A percentile compares a stretch with the other conserved stretches of the same genome.
Evolutionary conservation across 2,113 vertebrate species (phyloP).

Genomic region (Chinchilla lanigera): DNA sequence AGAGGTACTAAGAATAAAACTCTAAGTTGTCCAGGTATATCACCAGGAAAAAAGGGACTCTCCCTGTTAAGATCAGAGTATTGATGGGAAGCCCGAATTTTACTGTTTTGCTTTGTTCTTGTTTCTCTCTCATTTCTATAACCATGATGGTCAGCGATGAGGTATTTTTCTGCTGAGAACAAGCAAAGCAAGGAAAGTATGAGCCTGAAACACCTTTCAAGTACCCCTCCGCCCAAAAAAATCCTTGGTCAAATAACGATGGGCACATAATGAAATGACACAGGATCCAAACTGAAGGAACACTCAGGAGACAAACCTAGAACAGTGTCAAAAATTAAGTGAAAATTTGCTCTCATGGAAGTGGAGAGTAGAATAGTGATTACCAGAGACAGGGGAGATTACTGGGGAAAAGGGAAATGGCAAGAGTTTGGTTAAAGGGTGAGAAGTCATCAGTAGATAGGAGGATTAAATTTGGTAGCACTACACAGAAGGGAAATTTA

Average conservation of each 20-base stretch:
- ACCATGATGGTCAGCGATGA: background rate
- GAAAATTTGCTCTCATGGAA: background rate
- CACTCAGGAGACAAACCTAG: background rate
- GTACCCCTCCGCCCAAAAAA: background rate
- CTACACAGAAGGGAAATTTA: background rate
- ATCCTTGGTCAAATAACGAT: background rate
- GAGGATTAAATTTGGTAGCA: background rate
- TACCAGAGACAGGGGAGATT: background rate
- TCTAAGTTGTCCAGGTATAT: background rate
- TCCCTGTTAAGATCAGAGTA: background rate
- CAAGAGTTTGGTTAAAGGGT: background rate
- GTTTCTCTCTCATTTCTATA: slow-evolving; percentile 1
- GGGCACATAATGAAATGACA: background rate
- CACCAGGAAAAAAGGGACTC: background rate
- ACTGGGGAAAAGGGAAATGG: background rate
- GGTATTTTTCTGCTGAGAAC: background rate
- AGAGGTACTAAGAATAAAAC: background rate
- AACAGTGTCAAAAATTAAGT: background rate
- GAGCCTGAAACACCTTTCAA: background rate
- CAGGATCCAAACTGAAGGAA: background rate
- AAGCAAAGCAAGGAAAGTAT: background rate
- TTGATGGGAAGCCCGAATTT: background rate
- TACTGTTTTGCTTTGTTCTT: no score
- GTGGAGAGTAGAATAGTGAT: background rate
- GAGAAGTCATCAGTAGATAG: background rate